These are phyloP conservation scores for Euwallacea fornicatus DNA, from an alignment of 1,140 invertebrate species.

Conservation along the genomic window DNA sequence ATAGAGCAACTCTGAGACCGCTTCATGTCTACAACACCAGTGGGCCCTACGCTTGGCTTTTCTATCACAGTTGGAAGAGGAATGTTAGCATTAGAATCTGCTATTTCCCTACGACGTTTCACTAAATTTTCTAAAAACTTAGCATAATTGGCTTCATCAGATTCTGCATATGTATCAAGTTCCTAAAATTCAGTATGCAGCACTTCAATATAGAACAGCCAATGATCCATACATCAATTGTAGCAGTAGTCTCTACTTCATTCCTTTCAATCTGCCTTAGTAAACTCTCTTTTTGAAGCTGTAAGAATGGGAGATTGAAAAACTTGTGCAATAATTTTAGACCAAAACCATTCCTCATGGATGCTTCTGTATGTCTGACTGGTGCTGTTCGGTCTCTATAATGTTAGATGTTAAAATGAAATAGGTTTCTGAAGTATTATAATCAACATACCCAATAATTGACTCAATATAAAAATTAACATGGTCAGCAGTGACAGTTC, in stretches of 20 bases:
- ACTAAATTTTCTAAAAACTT: slow-evolving; percentile 75
- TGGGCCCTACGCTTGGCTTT: not conserved
- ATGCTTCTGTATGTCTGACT: slow-evolving; percentile 87
- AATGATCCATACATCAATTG: slow-evolving; percentile 58
- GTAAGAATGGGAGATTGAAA: slow-evolving; percentile 93
- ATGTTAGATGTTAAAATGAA: slow-evolving; percentile 14
- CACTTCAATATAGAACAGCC: not conserved
- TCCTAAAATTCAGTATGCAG: slow-evolving; percentile 56
- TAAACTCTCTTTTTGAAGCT: slow-evolving; percentile 86
- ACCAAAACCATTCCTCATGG: slow-evolving; percentile 97
- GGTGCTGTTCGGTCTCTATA: slow-evolving; percentile 61
- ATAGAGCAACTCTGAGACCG: slow-evolving; percentile 52
- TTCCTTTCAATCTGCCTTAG: slow-evolving; percentile 88
- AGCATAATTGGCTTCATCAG: slow-evolving; percentile 90
- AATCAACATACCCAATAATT: slow-evolving; percentile 46
- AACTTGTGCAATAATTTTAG: slow-evolving; percentile 93
- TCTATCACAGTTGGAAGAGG: slow-evolving; percentile 37
- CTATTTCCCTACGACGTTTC: slow-evolving; percentile 69
- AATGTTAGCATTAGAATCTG: slow-evolving; percentile 60
- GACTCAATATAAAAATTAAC: slow-evolving; percentile 70
- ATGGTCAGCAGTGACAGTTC: slow-evolving; percentile 73
- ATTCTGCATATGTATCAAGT: slow-evolving; percentile 78
- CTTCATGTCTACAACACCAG: slow-evolving; percentile 51
- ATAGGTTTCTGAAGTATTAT: not conserved
- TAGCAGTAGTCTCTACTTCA: slow-evolving; percentile 77